These are phyloP conservation scores for Catharus bicknelli DNA, from an alignment of 2,113 vertebrate genomes.

Conservation along the genomic window DNA sequence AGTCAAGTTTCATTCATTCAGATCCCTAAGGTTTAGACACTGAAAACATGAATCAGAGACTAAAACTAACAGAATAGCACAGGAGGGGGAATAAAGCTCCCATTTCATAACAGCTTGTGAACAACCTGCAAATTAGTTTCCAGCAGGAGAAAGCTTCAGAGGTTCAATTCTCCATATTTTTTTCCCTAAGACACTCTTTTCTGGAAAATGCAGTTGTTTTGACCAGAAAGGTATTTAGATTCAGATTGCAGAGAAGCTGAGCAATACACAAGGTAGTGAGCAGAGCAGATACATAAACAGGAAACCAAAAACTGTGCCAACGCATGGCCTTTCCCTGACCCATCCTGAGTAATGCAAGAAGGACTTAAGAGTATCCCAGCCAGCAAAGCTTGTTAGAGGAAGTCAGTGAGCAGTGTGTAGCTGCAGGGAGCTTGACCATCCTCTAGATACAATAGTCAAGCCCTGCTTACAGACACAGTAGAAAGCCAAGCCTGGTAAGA, in stretches of 20 bases:
- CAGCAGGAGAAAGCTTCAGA: neutral
- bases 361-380: neutral
- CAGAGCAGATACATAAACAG: neutral
- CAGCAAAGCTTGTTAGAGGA: constrained; percentile 7
- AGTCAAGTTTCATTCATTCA: neutral
- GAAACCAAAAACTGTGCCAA: neutral
- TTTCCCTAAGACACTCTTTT: neutral
- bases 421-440: neutral
- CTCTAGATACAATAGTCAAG: neutral
- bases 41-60: neutral
- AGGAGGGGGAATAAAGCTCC: neutral
- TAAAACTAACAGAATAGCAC: neutral
- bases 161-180: rapidly evolving
- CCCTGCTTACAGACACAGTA: neutral
- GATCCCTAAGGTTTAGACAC: neutral
- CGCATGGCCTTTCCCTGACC: neutral
- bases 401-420: neutral
- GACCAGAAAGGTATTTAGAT: neutral
- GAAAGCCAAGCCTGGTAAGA: neutral
- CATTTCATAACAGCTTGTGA: neutral
- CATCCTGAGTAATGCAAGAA: neutral
- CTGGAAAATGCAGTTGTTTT: neutral
- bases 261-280: neutral
- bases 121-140: neutral
- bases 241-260: neutral